Evolutionary conservation across 1,140 invertebrate genomes (phyloP).

Genomic region (Aphelinus atriplicis): DNA sequence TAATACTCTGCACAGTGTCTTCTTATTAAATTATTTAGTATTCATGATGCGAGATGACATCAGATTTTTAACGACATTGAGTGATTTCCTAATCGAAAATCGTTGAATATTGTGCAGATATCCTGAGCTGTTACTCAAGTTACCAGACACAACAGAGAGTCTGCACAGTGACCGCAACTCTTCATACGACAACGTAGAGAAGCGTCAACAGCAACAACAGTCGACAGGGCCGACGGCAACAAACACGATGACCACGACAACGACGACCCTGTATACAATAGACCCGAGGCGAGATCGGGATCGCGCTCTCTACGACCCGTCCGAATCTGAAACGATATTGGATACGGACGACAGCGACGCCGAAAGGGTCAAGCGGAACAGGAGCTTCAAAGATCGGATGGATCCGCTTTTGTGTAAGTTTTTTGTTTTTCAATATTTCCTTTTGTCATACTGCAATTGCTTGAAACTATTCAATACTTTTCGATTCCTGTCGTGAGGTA

Average conservation of each 20-base stretch:
- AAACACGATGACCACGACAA: slow-evolving; percentile 53
- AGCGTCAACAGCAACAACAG: slow-evolving; percentile 52
- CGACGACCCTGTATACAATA: slow-evolving; percentile 47
- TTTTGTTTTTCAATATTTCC: too few relatives aligned
- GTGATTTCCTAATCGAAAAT: neutral
- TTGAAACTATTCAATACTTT: too few relatives aligned
- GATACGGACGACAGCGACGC: slow-evolving; percentile 61
- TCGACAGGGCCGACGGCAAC: slow-evolving; percentile 57
- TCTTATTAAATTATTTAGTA: neutral
- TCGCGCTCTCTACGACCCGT: slow-evolving; percentile 49
- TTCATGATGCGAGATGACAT: neutral
- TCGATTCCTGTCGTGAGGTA: too few relatives aligned
- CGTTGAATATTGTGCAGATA: slow-evolving; percentile 47
- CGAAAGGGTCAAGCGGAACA: slow-evolving; percentile 69
- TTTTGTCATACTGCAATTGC: too few relatives aligned
- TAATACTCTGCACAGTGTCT: too few relatives aligned
- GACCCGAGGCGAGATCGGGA: slow-evolving; percentile 52
- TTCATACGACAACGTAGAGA: slow-evolving; percentile 79
- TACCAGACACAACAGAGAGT: slow-evolving; percentile 57
- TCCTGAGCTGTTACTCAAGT: slow-evolving; percentile 59
- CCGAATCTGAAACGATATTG: slow-evolving; percentile 60
- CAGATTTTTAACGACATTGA: neutral
- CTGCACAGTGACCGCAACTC: slow-evolving; percentile 71
- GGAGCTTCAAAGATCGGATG: slow-evolving; percentile 78
- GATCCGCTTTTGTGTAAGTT: slow-evolving; percentile 68